Evolutionary conservation across 2,797 vertebrate species (phyloP).

Genomic region (Cyprinodon diabolis): DNA sequence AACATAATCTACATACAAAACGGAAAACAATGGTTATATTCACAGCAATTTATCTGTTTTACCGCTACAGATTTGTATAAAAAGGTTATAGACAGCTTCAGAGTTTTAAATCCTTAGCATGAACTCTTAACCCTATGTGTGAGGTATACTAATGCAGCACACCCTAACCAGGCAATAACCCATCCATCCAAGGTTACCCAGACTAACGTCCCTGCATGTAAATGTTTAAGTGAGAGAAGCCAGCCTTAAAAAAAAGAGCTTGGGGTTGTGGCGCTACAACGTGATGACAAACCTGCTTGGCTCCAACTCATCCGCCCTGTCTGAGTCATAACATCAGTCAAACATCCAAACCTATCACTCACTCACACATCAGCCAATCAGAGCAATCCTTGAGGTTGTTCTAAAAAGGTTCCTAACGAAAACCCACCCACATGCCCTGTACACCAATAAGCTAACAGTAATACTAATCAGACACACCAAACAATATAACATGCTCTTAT

Average conservation of each 20-base stretch:
- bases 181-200: constrained; percentile 65
- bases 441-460: constrained; percentile 44
- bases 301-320: constrained; percentile 23
- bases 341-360: constrained; percentile 18
- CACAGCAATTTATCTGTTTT: constrained; percentile 76
- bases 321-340: constrained; percentile 50
- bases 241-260: constrained; percentile 30
- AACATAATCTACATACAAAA: constrained; percentile 68
- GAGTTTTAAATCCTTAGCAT: constrained; percentile 31
- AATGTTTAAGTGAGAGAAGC: constrained; percentile 53
- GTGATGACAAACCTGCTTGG: constrained; percentile 30
- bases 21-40: constrained; percentile 65
- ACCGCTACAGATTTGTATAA: constrained; percentile 55
- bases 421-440: constrained; percentile 55
- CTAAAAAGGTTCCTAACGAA: constrained; percentile 66
- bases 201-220: constrained; percentile 54
- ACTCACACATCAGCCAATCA: constrained; percentile 41
- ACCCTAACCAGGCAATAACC: constrained; percentile 35
- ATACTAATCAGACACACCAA: constrained; percentile 46
- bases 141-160: constrained; percentile 43
- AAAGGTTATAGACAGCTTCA: constrained; percentile 68
- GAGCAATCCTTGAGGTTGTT: constrained; percentile 69
- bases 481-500: constrained; percentile 55
- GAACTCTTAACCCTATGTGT: constrained; percentile 24
- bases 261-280: constrained; percentile 20